Conservation (phyloP, 2,888 invertebrate genomes). For the Colostygia pectinataria region DNA sequence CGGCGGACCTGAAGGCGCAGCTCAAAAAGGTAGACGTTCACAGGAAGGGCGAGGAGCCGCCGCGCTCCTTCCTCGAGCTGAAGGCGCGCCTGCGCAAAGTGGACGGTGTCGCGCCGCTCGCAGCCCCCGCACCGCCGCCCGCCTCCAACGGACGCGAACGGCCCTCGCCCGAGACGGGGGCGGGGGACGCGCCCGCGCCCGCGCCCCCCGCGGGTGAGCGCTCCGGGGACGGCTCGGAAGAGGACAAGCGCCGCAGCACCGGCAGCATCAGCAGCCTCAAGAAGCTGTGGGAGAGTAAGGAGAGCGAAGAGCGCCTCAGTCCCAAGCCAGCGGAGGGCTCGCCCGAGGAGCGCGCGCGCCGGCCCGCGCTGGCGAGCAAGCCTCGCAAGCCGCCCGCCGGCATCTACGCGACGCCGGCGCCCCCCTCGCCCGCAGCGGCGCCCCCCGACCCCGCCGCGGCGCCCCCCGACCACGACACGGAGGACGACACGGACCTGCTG, state of each 20-base stretch:
- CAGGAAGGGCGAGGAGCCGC: constrained; percentile 72
- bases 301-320: constrained; percentile 82
- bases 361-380: constrained; percentile 61
- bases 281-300: constrained; percentile 95
- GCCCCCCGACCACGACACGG: constrained; percentile 45
- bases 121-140: constrained; percentile 53
- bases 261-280: constrained; percentile 96
- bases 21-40: constrained; percentile 72
- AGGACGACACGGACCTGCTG: constrained; percentile 67
- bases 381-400: constrained; percentile 80
- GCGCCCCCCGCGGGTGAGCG: constrained; percentile 76
- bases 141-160: constrained; percentile 63
- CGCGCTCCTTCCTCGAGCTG: constrained; percentile 89
- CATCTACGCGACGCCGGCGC: constrained; percentile 89
- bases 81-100: constrained; percentile 93
- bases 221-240: constrained; percentile 77
- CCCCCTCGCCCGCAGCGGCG: constrained; percentile 40
- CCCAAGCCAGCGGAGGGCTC: constrained; percentile 82
- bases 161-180: constrained; percentile 55
- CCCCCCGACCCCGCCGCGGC: constrained; percentile 48
- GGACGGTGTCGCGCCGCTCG: constrained; percentile 74
- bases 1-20: constrained; percentile 85
- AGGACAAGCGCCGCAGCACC: constrained; percentile 94
- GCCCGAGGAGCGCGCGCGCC: constrained; percentile 55
- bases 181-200: constrained; percentile 55